Evolutionary conservation across 2,888 invertebrate species (phyloP), one percentile per base, ranked within the genome.

Genomic region (Agrochola lota): DNA sequence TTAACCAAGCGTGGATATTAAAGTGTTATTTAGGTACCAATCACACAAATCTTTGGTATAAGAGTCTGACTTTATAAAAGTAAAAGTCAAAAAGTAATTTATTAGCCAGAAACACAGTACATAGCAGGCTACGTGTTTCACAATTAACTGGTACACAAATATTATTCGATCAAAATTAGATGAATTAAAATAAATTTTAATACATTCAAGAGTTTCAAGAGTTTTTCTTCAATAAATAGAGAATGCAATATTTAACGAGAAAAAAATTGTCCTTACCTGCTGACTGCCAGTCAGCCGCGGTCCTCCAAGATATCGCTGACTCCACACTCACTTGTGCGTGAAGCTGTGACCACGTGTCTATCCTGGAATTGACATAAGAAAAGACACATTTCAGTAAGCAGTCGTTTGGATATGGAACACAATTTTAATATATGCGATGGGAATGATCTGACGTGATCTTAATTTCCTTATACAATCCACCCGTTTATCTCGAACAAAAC

Each of bases 221-320:
- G 17, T 17, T 30, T 60, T 26, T 17, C 8, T 17, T 60, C 30
- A 59, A 7, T 59, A 12, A 12, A 35, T 12, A 23, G 23, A 35
- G 30, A 52, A 6, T 52, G 17, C 35, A 55, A n/a, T n/a, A 3
- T 3, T 3, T n/a, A 17, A 15, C n/a, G 3, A 3, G 17, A n/a
- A 52, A 67, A 20, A 3, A 1, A 0, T 17, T 49, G 9, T 60
- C 64, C 71, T 85, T 87, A 96, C 96, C 96, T 91, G 91, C 93
- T 9, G 96, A 96, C 84, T 96, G 96, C 96, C 96, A 96, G 80
- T 96, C 96, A 69, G 95, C 93, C 35, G 96, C 96, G 59, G 96
- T 96, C 86, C 96, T 93, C 96, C 96, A 96, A 0, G 96, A 96
- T 87, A 95, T 92, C 26, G 96, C 96, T 40, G 96, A 96, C 89